Conservation (phyloP, 2,113 vertebrate species). For the Hippocampus barbouri region DNA sequence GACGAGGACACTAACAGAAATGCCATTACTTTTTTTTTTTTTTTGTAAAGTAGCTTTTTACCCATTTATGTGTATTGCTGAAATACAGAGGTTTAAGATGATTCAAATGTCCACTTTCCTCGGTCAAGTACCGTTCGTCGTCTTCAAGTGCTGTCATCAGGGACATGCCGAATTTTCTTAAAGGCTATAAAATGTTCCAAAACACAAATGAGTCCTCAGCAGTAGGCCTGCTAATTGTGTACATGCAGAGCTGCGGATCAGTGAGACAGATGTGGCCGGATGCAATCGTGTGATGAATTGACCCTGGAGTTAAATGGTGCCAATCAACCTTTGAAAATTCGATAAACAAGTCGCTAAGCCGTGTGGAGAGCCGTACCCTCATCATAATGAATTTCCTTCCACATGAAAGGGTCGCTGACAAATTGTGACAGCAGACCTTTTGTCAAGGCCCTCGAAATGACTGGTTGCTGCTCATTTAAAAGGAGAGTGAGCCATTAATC, state of each 20-base stretch:
- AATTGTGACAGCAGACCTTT: conserved; percentile 32
- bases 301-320: conserved; percentile 64
- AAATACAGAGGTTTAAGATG: neutral
- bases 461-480: neutral
- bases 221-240: conserved; percentile 43
- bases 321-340: conserved; percentile 65
- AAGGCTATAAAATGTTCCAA: conserved; percentile 25
- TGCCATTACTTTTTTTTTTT: neutral
- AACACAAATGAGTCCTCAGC: conserved; percentile 28
- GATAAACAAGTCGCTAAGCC: conserved; percentile 54
- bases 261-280: conserved; percentile 56
- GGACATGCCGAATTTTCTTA: neutral
- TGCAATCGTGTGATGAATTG: conserved; percentile 65
- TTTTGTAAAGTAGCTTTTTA: neutral
- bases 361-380: conserved; percentile 40
- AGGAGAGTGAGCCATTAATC: neutral
- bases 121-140: neutral
- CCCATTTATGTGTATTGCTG: neutral
- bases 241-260: conserved; percentile 43
- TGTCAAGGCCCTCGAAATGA: conserved; percentile 1
- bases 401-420: conserved; percentile 35
- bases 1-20: neutral
- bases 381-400: conserved; percentile 57
- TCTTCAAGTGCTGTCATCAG: neutral
- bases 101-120: neutral